These are phyloP conservation scores for Eretmochelys imbricata DNA, from an alignment of 2,113 vertebrate genomes.

Conservation along the genomic window DNA sequence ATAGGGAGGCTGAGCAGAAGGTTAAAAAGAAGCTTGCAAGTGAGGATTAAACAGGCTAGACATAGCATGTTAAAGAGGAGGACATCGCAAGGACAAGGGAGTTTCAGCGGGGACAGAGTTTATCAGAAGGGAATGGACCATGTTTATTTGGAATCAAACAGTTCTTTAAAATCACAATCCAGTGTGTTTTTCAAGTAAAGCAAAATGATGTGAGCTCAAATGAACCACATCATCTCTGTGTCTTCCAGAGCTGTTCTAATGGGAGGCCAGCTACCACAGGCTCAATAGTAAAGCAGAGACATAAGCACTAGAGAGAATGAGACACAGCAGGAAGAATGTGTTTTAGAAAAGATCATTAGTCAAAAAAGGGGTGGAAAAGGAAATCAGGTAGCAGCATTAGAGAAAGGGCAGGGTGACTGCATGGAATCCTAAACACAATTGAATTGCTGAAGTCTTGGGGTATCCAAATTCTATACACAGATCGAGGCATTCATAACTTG, in stretches of 20 bases:
- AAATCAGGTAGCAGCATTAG: neutral
- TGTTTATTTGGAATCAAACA: neutral
- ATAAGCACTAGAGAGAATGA: neutral
- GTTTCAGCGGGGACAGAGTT: neutral
- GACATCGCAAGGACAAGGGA: accelerated
- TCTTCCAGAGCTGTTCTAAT: neutral
- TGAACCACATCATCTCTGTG: neutral
- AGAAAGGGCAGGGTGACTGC: neutral
- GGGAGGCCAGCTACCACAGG: no score
- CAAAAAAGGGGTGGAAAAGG: neutral
- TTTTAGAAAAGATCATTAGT: neutral
- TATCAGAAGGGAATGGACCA: neutral
- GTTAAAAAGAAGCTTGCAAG: neutral
- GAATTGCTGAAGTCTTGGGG: neutral
- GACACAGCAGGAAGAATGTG: neutral
- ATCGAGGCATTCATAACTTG: neutral
- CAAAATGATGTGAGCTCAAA: neutral
- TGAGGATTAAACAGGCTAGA: neutral
- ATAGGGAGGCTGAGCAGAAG: neutral
- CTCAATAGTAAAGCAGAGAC: neutral
- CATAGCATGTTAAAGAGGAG: accelerated
- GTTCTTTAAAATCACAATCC: neutral
- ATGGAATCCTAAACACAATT: neutral
- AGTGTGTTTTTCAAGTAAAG: neutral
- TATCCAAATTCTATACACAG: neutral